Base-by-base conservation (phyloP, 2,113 vertebrate genomes). In the Ranitomeya imitator region DNA sequence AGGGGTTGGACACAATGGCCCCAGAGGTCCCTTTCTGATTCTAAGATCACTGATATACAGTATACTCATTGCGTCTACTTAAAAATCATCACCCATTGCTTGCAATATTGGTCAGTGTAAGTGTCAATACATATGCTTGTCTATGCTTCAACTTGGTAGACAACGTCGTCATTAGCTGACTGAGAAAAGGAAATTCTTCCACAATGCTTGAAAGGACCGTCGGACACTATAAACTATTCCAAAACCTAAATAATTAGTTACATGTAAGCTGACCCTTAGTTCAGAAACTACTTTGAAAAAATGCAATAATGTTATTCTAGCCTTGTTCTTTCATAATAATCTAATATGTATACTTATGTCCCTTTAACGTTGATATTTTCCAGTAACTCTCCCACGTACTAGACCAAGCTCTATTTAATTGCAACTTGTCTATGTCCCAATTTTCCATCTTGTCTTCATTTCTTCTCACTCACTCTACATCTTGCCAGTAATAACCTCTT, bases 401-500 rank as follows among this genome's bases (percentile, higher is more conserved):
- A 73, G 69, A 6, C 14, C 14, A 12, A 37, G 26, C 71, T 18
- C 37, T 5, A 18, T 74, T 45, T 52, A 52, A 18, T 10, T 76
- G 37, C 12, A 19, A 8, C 73, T 73, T 7, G 31, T 45, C 37
- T 76, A 52, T 19, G 21, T 76, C 73, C 73, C 26, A 52, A 12
- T 52, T 73, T 76, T 51, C 73, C 37, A 51, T 76, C 73, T 76
- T 76, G 73, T 21, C 31, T 52, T 76, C 73, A 74, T 18, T 74
- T 37, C 15, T 51, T 45, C 73, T 76, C 16, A 52, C 18, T 51
- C 73, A 76, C 18, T 52, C 73, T 21, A 52, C 18, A 76, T 76
- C 73, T 21, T 76, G 73, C 31, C 73, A 76, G 73, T 76, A 76
- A 76, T 76, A 76, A 52, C 37, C 16, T 76, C 73, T 76, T 76